Evolutionary conservation across 2,888 invertebrate genomes (phyloP).

Genomic region (Drosophila ochracea): DNA sequence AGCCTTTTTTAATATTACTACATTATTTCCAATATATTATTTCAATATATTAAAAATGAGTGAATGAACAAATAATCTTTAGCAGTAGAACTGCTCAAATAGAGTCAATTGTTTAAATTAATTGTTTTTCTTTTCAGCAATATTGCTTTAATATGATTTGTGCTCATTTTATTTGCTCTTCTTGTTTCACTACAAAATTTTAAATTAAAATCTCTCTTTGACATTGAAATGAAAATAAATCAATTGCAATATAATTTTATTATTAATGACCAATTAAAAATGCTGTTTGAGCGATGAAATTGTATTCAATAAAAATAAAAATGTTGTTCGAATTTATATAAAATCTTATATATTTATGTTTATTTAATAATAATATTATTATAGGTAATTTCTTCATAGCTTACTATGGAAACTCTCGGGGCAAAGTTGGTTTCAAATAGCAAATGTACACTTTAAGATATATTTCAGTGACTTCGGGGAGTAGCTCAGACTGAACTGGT

Average conservation of each 20-base stretch:
- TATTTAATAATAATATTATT: too few species aligned
- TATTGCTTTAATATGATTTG: neutral
- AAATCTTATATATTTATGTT: neutral
- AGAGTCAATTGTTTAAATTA: neutral
- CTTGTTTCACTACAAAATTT: neutral
- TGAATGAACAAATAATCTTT: neutral
- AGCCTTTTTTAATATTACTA: neutral
- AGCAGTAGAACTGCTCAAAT: neutral
- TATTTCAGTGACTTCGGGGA: too few species aligned
- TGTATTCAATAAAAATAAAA: neutral
- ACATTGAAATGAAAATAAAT: neutral
- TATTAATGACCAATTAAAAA: neutral
- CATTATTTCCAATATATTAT: neutral
- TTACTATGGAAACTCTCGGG: too few species aligned
- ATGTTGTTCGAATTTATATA: neutral
- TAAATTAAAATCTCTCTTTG: neutral
- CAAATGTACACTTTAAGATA: too few species aligned
- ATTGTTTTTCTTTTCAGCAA: too few species aligned
- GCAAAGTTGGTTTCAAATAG: too few species aligned
- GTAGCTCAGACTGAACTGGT: too few species aligned
- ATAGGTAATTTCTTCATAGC: too few species aligned
- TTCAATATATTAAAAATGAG: neutral
- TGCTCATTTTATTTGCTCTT: neutral
- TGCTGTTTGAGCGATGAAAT: neutral
- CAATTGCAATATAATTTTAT: neutral